phyloP scores from a whole-genome alignment of 2,797 vertebrate genomes.

The Gymnothorax reevesii region DNA sequence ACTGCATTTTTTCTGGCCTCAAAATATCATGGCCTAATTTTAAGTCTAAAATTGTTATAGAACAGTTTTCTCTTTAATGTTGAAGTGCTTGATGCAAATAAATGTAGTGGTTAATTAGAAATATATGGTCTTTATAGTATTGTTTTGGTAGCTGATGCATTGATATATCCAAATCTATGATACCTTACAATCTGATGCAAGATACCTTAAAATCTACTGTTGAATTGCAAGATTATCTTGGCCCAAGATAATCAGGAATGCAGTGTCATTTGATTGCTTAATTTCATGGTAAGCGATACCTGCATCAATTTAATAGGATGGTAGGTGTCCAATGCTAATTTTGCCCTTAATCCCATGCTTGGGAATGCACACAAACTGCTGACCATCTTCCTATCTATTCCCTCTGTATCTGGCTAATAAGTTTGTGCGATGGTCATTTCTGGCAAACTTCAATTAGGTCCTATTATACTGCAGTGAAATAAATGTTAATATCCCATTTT shows the following conservation, averaged over 20 bases:
- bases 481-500: not conserved
- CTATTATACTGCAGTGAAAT: not conserved
- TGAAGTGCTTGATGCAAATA: not conserved
- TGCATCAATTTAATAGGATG: not conserved
- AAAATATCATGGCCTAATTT: not conserved
- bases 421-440: not conserved
- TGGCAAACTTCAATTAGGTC: not conserved
- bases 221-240: not conserved
- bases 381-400: not conserved
- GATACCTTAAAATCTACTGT: not conserved
- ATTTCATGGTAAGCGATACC: not conserved
- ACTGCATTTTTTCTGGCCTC: not conserved
- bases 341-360: not conserved
- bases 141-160: not conserved
- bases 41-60: not conserved
- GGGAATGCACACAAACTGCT: not conserved
- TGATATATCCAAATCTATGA: not conserved
- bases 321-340: not conserved
- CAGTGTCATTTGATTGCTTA: not conserved
- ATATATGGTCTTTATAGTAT: not conserved
- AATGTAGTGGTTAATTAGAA: not conserved
- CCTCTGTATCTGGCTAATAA: not conserved
- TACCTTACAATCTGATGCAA: not conserved
- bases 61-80: not conserved
- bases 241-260: not conserved